phyloP scores from a whole-genome alignment of 1,140 invertebrate genomes.

The Ditylenchus dipsaci region DNA sequence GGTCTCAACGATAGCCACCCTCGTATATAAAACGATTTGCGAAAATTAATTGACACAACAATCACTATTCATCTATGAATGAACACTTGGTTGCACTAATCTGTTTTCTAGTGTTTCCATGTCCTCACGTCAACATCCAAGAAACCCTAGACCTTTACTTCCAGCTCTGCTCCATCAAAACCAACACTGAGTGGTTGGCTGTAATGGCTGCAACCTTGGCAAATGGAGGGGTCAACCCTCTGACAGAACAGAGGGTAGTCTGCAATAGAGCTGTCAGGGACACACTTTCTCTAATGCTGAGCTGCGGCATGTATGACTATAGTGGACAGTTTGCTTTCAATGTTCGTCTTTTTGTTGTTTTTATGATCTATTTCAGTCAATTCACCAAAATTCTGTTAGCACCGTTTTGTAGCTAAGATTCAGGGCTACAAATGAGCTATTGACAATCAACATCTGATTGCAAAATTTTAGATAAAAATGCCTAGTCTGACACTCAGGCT shows the following conservation, averaged over 20 bases:
- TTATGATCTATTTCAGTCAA: too few relatives aligned
- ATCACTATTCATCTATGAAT: too few relatives aligned
- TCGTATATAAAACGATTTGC: too few relatives aligned
- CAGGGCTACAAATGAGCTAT: too few relatives aligned
- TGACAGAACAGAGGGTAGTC: slow-evolving; percentile 21
- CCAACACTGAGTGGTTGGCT: slow-evolving; percentile 80
- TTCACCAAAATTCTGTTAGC: too few relatives aligned
- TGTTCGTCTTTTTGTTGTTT: slow-evolving; percentile 1
- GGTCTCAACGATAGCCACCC: too few relatives aligned
- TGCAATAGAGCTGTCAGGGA: slow-evolving; percentile 21
- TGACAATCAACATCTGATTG: too few relatives aligned
- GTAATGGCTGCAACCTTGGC: slow-evolving; percentile 91
- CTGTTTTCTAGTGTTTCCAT: slow-evolving; percentile 35
- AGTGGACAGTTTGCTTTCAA: slow-evolving; percentile 40
- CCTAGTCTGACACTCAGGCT: too few relatives aligned
- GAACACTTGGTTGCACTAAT: too few relatives aligned
- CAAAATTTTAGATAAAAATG: too few relatives aligned
- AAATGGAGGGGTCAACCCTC: slow-evolving; percentile 70
- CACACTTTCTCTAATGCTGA: slow-evolving; percentile 30
- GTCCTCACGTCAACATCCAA: slow-evolving; percentile 57
- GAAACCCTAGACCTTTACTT: slow-evolving; percentile 97
- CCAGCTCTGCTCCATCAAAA: slow-evolving; percentile 90
- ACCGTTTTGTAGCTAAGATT: too few relatives aligned
- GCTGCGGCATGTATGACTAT: slow-evolving; percentile 42
- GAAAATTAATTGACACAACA: too few relatives aligned